Evolutionary conservation across 2,113 vertebrate species (phyloP).

Genomic region (Trogon surrucura): DNA sequence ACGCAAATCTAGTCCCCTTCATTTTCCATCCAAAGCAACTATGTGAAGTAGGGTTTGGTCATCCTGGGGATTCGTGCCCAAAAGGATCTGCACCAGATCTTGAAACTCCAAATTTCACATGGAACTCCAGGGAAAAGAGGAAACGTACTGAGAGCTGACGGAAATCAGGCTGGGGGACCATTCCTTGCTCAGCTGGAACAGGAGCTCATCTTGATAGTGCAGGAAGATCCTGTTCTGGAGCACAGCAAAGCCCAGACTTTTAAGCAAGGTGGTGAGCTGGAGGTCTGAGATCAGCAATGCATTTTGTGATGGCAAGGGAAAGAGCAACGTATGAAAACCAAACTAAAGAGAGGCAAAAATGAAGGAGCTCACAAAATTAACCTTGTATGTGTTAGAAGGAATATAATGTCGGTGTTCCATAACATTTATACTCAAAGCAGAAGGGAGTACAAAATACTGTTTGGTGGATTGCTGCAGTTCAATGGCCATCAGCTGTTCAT

Average conservation of each 20-base stretch:
- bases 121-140: not conserved
- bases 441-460: not conserved
- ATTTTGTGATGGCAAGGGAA: not conserved
- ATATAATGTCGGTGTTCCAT: not conserved
- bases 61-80: not conserved
- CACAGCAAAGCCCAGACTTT: not conserved
- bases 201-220: not conserved
- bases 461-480: constrained; percentile 41
- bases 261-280: not conserved
- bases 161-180: not conserved
- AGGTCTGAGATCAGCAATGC: not conserved
- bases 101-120: not conserved
- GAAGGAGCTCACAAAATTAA: not conserved
- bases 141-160: not conserved
- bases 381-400: not conserved
- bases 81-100: not conserved
- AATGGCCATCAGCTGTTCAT: constrained; percentile 50
- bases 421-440: not conserved
- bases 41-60: not conserved
- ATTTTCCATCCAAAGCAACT: not conserved
- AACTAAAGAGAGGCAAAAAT: not conserved
- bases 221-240: not conserved
- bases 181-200: not conserved
- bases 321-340: not conserved
- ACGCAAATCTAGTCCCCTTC: not conserved